These are phyloP conservation scores for Cephus cinctus DNA, from an alignment of 1,140 invertebrate genomes.

Conservation along the genomic window DNA sequence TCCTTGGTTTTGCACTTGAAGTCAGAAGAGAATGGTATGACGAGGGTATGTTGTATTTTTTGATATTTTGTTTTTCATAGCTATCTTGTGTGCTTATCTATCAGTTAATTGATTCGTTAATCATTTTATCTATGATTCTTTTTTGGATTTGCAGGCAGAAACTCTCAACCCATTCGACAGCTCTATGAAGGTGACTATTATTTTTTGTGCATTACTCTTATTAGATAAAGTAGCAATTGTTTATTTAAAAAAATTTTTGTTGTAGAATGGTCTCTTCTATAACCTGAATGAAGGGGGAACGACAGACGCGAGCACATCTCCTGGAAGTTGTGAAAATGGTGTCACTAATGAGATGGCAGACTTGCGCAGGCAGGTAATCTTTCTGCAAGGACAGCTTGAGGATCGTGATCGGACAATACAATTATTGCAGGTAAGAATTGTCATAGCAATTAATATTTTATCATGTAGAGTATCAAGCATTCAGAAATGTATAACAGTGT, in stretches of 20 bases:
- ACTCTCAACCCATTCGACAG: slow-evolving; percentile 84
- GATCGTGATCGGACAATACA: slow-evolving; percentile 71
- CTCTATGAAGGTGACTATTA: slow-evolving; percentile 58
- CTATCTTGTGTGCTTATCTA: slow-evolving; percentile 12
- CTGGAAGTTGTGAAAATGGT: slow-evolving; percentile 51
- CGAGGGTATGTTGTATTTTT: slow-evolving; percentile 59
- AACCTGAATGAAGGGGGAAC: slow-evolving; percentile 57
- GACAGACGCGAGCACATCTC: slow-evolving; percentile 42
- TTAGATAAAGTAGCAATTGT: background rate
- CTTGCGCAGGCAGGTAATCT: slow-evolving; percentile 74
- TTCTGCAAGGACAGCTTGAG: slow-evolving; percentile 74
- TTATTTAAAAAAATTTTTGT: slow-evolving; percentile 13
- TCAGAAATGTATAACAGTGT: background rate
- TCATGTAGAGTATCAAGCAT: background rate
- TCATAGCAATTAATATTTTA: slow-evolving; percentile 4
- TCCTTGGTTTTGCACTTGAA: slow-evolving; percentile 50
- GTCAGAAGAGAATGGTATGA: slow-evolving; percentile 63
- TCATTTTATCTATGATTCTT: slow-evolving; percentile 14
- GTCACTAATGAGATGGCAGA: slow-evolving; percentile 69
- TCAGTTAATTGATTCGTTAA: slow-evolving; percentile 20
- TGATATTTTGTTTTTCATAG: slow-evolving; percentile 24
- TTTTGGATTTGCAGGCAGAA: slow-evolving; percentile 65
- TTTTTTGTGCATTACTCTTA: background rate
- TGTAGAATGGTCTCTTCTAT: slow-evolving; percentile 74
- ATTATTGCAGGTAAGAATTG: slow-evolving; percentile 64